Base-by-base conservation (phyloP, 2,113 vertebrate genomes). In the Prinia subflava region DNA sequence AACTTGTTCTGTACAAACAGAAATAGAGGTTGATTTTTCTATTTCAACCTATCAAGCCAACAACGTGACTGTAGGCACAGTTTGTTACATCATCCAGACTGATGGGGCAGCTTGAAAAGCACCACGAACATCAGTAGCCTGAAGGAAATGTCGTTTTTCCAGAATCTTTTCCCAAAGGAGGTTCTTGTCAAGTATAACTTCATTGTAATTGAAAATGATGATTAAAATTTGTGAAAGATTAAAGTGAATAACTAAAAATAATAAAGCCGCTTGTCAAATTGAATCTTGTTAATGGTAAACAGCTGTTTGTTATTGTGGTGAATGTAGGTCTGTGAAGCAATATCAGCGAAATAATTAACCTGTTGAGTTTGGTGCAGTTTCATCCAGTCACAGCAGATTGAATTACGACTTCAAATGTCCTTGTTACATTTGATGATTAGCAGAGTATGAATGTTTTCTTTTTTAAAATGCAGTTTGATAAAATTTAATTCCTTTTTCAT, bases 311-410 rank as follows among this genome's bases (percentile, higher is more conserved):
- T 92, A 10, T 31, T 89, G 44, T 85, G 75, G 63, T 86, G 25
- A 77, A 31, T 22, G 47, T 35, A 69, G 52, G 47, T 74, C 31
- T 87, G 31, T 92, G 62, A 68, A 78, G 65, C 25, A 89, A 6
- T n/a, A 84, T 68, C 20, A 59, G 62, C 87, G 69, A 79, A 89
- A 82, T 83, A 84, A 92, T 93, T 76, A 83, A 95, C 89, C 84
- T 94, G 6, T 23, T 91, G 62, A 87, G 19, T 20, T 52, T 89
- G 53, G 15, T 55, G 68, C 35, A 83, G 21, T 44, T 94, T 68
- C 27, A 77, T 65, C 47, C 60, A 71, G 50, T 67, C 50, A 52
- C 16, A 65, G 42, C 13, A 90, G 47, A 87, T 84, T 53, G 8
- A 35, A 75, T 91, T 70, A 65, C 24, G 19, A 39, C 24, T 89